Percentiles rank a stretch among this genome's conserved stretches.
phyloP scores from a whole-genome alignment of 1,140 invertebrate species.

The Drosophila santomea region DNA sequence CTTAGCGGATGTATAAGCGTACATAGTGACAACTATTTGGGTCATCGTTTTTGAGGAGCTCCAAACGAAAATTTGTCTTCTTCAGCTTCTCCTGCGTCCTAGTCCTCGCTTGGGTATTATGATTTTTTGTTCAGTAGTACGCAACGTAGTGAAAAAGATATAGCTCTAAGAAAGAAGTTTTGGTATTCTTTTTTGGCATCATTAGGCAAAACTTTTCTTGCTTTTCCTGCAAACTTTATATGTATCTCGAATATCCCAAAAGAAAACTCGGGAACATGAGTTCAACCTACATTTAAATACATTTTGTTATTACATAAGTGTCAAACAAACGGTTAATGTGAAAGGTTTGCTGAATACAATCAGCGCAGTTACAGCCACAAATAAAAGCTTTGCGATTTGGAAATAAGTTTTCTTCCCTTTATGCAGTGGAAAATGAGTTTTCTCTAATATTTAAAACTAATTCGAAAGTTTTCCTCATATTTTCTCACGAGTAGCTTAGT shows the following conservation, averaged over 20 bases:
- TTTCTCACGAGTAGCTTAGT: too few relatives aligned
- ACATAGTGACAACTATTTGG: constrained; percentile 59
- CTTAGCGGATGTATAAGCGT: constrained; percentile 24
- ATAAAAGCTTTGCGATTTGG: too few relatives aligned
- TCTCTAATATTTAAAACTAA: too few relatives aligned
- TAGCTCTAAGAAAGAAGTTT: background rate
- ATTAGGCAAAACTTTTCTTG: background rate
- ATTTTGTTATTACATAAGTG: too few relatives aligned
- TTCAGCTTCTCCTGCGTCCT: constrained; percentile 9
- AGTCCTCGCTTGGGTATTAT: background rate
- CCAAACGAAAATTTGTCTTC: constrained; percentile 43
- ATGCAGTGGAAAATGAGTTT: too few relatives aligned
- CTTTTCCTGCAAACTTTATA: background rate
- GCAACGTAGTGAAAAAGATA: background rate
- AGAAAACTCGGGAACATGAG: background rate
- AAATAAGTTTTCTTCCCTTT: too few relatives aligned
- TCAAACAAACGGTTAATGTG: too few relatives aligned
- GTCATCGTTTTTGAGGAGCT: constrained; percentile 56
- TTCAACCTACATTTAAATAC: too few relatives aligned
- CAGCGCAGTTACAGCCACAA: too few relatives aligned
- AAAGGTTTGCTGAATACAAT: too few relatives aligned
- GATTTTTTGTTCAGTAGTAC: background rate
- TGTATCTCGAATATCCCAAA: background rate
- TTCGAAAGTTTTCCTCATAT: too few relatives aligned
- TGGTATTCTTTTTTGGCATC: background rate